phyloP scores from a whole-genome alignment of 2,888 invertebrate genomes.

The Xanthia icteritia region DNA sequence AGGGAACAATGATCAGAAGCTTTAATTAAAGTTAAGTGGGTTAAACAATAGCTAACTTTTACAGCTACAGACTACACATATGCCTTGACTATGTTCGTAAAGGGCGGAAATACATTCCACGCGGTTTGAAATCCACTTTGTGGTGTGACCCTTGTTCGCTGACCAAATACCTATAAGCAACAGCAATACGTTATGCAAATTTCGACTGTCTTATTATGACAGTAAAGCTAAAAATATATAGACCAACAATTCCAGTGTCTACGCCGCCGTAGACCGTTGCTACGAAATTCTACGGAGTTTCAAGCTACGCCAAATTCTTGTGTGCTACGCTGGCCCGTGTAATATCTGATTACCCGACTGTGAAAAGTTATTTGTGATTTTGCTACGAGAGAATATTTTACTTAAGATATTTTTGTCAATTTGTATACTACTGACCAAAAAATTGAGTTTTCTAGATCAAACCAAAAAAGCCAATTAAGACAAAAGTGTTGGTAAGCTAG shows the following conservation, averaged over 20 bases:
- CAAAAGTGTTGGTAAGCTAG: neutral
- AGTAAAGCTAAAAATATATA: constrained; percentile 46
- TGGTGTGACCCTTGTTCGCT: constrained; percentile 71
- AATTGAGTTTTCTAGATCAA: neutral
- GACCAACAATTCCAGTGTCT: constrained; percentile 39
- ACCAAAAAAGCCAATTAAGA: neutral
- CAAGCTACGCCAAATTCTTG: constrained; percentile 59
- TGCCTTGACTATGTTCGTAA: constrained; percentile 58
- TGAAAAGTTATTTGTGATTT: neutral
- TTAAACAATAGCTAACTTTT: constrained; percentile 68
- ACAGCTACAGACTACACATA: constrained; percentile 28
- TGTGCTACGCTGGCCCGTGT: constrained; percentile 37
- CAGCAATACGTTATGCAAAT: constrained; percentile 38
- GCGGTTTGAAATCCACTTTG: constrained; percentile 82
- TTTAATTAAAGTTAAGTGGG: constrained; percentile 69
- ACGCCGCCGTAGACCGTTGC: constrained; percentile 64
- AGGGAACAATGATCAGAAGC: constrained; percentile 52
- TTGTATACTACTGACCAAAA: neutral
- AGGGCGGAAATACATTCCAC: constrained; percentile 78
- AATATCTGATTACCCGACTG: constrained; percentile 19
- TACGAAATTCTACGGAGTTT: constrained; percentile 70
- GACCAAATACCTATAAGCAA: constrained; percentile 66
- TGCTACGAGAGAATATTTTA: constrained; percentile 4
- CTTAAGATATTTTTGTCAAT: neutral
- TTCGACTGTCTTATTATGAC: constrained; percentile 38